Percentiles rank a stretch among this genome's conserved stretches.
Conservation (phyloP, 92 coral and sea anemone genomes). For the Chrysogorgia sp. region DNA sequence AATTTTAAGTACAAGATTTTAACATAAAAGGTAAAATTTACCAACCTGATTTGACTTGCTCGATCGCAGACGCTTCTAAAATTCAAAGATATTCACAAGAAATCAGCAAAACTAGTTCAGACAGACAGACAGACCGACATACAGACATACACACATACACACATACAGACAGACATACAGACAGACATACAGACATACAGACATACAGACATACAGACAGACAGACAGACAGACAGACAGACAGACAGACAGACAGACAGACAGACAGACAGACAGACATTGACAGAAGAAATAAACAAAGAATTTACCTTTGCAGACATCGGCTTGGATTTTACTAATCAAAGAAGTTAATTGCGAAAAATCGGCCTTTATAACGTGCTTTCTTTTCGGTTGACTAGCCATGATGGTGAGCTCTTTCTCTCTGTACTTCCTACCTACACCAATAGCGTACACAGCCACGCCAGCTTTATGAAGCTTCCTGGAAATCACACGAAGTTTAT, state of each 20-base stretch:
- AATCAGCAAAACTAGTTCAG: too few species aligned
- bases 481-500: background rate
- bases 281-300: background rate
- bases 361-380: constrained; percentile 30
- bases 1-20: background rate
- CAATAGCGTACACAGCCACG: constrained; percentile 16
- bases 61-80: constrained; percentile 3
- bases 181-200: background rate
- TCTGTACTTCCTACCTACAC: constrained; percentile 10
- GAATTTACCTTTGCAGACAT: constrained; percentile 25
- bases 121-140: background rate
- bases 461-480: background rate
- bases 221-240: background rate
- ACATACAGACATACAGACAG: background rate
- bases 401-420: background rate
- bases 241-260: background rate
- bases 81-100: too few species aligned
- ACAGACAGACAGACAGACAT: background rate
- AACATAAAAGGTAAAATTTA: background rate
- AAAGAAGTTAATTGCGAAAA: background rate
- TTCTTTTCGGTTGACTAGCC: constrained; percentile 18
- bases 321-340: constrained; percentile 1
- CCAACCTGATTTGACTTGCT: constrained; percentile 19
- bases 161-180: background rate
- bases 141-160: background rate